Percentiles rank a stretch among this genome's conserved stretches.
These are phyloP conservation scores for Hemiprocne comata DNA, from an alignment of 2,113 vertebrate species.

Conservation along the genomic window DNA sequence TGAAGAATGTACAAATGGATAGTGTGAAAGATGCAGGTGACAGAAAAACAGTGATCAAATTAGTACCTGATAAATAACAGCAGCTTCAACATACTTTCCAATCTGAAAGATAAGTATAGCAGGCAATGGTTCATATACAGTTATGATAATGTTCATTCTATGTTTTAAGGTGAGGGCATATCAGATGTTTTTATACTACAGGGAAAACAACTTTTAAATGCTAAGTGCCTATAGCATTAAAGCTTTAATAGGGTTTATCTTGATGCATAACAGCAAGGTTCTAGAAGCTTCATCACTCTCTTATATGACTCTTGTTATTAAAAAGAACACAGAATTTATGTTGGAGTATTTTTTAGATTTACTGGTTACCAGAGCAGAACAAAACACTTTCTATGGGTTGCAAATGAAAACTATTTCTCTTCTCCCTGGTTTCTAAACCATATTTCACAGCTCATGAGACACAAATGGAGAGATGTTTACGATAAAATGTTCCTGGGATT, in stretches of 20 bases:
- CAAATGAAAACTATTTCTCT: slow-evolving; percentile 67
- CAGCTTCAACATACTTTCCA: not conserved
- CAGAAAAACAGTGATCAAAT: not conserved
- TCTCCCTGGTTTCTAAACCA: slow-evolving; percentile 47
- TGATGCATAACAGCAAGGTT: slow-evolving; percentile 4
- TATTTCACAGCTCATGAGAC: slow-evolving; percentile 58
- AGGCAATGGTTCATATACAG: not conserved
- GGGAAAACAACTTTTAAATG: slow-evolving; percentile 1
- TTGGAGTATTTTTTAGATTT: slow-evolving; percentile 37
- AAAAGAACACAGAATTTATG: slow-evolving; percentile 44
- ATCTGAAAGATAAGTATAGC: not conserved
- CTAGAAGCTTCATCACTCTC: not conserved
- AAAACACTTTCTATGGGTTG: slow-evolving; percentile 36
- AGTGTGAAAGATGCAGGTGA: not conserved
- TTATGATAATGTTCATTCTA: not conserved
- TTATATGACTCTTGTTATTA: slow-evolving; percentile 33
- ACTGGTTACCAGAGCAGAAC: slow-evolving; percentile 49
- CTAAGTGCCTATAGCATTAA: slow-evolving; percentile 12
- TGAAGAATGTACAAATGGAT: not conserved
- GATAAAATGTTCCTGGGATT: not conserved
- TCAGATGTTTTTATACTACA: not conserved
- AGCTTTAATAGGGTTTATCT: slow-evolving; percentile 29
- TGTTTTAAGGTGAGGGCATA: not conserved
- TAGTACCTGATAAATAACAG: not conserved
- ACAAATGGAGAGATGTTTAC: not conserved